phyloP scores from a whole-genome alignment of 2,797 vertebrate genomes.

The Masticophis lateralis region DNA sequence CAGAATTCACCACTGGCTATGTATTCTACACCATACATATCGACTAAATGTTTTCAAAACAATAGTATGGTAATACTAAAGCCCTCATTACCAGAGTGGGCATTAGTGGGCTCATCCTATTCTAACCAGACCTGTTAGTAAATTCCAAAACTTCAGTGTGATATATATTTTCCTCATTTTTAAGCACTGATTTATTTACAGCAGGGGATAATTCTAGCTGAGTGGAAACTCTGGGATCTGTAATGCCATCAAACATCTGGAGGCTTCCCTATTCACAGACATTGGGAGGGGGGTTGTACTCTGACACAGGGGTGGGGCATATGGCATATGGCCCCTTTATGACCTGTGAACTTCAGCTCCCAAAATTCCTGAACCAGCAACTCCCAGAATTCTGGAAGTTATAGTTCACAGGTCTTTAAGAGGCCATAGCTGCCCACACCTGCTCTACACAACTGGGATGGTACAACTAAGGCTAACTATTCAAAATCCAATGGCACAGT shows the following conservation, averaged over 20 bases:
- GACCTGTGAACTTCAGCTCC: background rate
- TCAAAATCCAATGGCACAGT: background rate
- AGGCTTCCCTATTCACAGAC: background rate
- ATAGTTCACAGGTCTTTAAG: background rate
- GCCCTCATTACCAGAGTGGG: background rate
- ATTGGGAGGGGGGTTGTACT: background rate
- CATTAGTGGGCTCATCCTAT: background rate
- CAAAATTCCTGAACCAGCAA: background rate
- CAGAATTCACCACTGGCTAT: background rate
- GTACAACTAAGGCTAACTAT: background rate
- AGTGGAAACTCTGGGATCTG: background rate
- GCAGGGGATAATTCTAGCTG: background rate
- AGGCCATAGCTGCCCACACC: background rate
- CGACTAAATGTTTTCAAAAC: background rate
- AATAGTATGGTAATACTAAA: background rate
- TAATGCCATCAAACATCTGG: background rate
- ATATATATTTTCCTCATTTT: background rate
- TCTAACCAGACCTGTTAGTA: background rate
- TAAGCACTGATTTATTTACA: background rate
- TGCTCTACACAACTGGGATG: background rate
- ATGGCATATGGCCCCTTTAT: background rate
- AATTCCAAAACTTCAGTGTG: background rate
- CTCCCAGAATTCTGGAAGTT: background rate
- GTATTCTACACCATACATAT: background rate
- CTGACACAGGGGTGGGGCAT: background rate